Conservation (phyloP, 1,140 invertebrate genomes). For the Polyergus mexicanus region DNA sequence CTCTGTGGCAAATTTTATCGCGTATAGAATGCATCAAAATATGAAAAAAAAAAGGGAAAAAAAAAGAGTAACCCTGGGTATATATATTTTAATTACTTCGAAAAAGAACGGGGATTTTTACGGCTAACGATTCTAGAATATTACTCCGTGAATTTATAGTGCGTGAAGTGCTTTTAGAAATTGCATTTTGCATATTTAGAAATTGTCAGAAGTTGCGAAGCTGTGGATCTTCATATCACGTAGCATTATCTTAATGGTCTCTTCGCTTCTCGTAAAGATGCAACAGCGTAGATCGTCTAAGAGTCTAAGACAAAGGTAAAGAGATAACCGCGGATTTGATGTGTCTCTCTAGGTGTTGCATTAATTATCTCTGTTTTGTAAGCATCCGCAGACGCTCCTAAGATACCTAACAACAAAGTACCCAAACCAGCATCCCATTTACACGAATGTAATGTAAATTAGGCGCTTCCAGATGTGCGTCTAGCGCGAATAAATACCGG, state of each 20-base stretch:
- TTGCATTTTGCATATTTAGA: background rate
- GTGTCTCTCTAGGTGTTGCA: conserved; percentile 34
- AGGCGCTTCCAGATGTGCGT: conserved; percentile 4
- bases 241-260: conserved; percentile 24
- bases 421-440: conserved; percentile 37
- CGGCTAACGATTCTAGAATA: background rate
- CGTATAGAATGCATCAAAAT: background rate
- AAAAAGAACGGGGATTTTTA: background rate
- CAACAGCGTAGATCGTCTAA: background rate
- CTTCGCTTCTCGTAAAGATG: conserved; percentile 23
- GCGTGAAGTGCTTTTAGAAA: background rate
- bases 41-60: background rate
- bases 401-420: conserved; percentile 34
- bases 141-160: background rate
- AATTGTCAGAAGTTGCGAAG: background rate
- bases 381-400: conserved; percentile 47
- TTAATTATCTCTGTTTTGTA: conserved; percentile 57
- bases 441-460: background rate
- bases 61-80: background rate
- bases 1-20: background rate
- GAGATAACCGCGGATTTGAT: conserved; percentile 39
- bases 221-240: conserved; percentile 15
- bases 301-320: conserved; percentile 43
- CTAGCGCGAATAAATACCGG: conserved; percentile 34
- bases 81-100: background rate